Evolutionary conservation across 1,140 invertebrate species (phyloP), one percentile per base, ranked within the genome.

Genomic region (Rhynchophorus ferrugineus): DNA sequence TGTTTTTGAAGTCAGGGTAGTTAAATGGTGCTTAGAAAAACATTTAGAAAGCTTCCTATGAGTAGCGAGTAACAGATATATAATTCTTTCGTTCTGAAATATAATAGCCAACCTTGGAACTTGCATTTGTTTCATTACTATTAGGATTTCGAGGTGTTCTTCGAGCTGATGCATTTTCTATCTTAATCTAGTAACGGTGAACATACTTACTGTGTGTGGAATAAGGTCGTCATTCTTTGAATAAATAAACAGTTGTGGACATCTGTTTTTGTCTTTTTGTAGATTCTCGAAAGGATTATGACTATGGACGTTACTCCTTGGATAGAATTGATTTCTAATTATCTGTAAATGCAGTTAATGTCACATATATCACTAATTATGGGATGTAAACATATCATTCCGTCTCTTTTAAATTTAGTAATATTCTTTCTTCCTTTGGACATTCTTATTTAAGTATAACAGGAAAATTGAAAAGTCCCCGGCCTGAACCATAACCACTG

Each of bases 211-310:
- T 49, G 69, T 61, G 49, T 75, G 73, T 21, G 74, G 71, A 59
- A 78, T 78, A 59, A 85, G 60, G 19, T 77, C 71, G 62, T 89
- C 86, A 2, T 74, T 74, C 58, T 81, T 82, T 0, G 85, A 88
- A 61, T 84, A 89, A 11, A 89, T 71, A 64, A 85, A 88, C 34
- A 87, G 64, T 65, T 87, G 84, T 18, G 86, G 80, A 73, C 77
- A 82, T 33, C 71, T 61, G 53, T 71, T 72, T 3, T 60, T 54
- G 35, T 75, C 73, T 22, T 68, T 64, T 57, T 71, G 73, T 1
- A 76, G 61, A 48, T 71, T 71, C 54, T 68, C 66, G 53, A 73
- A 69, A 2, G 72, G 74, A 64, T 75, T 73, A 64, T 74, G 72
- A 7, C 70, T 62, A 51, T 72, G 66, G 18, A 68, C 39, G 8